Conservation (phyloP, 2,113 vertebrate species). For the Engraulis encrasicolus region DNA sequence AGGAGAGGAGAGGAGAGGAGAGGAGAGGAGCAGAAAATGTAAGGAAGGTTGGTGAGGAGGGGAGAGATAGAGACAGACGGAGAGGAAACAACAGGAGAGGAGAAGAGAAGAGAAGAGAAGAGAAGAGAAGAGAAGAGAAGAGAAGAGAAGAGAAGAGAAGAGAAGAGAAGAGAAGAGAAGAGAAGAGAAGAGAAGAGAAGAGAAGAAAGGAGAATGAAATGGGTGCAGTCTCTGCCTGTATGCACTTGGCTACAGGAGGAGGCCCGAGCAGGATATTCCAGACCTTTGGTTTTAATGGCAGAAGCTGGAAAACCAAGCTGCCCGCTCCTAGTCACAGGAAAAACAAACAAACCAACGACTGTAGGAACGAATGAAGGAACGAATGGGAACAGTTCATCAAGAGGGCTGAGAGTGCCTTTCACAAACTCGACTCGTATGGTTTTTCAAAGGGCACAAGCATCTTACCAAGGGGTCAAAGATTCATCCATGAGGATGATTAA, state of each 20-base stretch:
- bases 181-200: slow-evolving; percentile 12
- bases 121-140: background rate
- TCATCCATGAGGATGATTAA: too few species aligned
- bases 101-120: too few species aligned
- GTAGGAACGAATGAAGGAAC: background rate
- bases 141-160: too few species aligned
- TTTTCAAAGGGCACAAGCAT: slow-evolving; percentile 58
- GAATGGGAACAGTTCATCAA: slow-evolving; percentile 48
- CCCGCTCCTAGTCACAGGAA: slow-evolving; percentile 63
- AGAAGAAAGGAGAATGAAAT: slow-evolving; percentile 31
- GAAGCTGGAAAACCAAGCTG: slow-evolving; percentile 68
- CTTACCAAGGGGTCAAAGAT: slow-evolving; percentile 47
- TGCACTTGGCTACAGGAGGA: slow-evolving; percentile 52
- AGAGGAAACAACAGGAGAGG: too few species aligned
- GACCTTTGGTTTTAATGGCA: slow-evolving; percentile 60
- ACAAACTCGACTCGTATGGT: slow-evolving; percentile 62
- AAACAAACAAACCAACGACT: slow-evolving; percentile 65
- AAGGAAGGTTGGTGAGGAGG: too few species aligned
- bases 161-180: too few species aligned
- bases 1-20: slow-evolving; percentile 29
- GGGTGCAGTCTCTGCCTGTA: slow-evolving; percentile 46
- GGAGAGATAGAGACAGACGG: too few species aligned
- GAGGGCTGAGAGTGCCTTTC: slow-evolving; percentile 61
- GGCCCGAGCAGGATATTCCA: slow-evolving; percentile 65
- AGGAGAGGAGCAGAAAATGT: slow-evolving; percentile 2